These are phyloP conservation scores for Lasioglossum leucozonium DNA, from an alignment of 2,888 invertebrate species.

Conservation along the genomic window DNA sequence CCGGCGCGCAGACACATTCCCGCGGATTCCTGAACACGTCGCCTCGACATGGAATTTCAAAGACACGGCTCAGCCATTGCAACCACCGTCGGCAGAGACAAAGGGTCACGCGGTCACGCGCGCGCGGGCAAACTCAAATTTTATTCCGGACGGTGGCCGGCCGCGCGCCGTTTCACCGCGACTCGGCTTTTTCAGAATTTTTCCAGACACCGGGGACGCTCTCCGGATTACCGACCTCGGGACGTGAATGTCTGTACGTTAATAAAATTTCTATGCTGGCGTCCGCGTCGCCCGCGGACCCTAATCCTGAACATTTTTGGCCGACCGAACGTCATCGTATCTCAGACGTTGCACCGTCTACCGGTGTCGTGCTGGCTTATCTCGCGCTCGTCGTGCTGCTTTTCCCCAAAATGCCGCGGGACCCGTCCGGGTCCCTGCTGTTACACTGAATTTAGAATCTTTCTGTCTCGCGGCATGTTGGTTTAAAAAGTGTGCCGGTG, in stretches of 20 bases:
- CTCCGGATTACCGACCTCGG: neutral
- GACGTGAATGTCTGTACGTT: neutral
- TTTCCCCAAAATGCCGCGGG: neutral
- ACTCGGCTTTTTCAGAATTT: neutral
- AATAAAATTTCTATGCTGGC: neutral
- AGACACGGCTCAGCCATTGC: neutral
- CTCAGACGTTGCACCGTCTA: neutral
- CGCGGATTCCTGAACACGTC: conserved; percentile 2
- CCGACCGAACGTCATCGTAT: neutral
- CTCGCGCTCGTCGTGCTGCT: neutral
- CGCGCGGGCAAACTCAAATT: neutral
- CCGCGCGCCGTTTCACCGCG: neutral
- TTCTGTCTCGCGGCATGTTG: neutral
- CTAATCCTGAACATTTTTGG: neutral
- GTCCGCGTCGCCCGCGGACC: neutral
- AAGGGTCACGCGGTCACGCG: neutral
- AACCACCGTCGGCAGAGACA: neutral
- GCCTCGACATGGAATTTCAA: neutral
- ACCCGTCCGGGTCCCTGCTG: no score
- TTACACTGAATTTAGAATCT: no score
- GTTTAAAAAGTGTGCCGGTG: neutral
- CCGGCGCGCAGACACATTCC: neutral
- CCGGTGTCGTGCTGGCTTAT: neutral
- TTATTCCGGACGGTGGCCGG: neutral
- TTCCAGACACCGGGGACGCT: neutral